Evolutionary conservation across 2,888 invertebrate species (phyloP).

Genomic region (Uropetala carovei): DNA sequence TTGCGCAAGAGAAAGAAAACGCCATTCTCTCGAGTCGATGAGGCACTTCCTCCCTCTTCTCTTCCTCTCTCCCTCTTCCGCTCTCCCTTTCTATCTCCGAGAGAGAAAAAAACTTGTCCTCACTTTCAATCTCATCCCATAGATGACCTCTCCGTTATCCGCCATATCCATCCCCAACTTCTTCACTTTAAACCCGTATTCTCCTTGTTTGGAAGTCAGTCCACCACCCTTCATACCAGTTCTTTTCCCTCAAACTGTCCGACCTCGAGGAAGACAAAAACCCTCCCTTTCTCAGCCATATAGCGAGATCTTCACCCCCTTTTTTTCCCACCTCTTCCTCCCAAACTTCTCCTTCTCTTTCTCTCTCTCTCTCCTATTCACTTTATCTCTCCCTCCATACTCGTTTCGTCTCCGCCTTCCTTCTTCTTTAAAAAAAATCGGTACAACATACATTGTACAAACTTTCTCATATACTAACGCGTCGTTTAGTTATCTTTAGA

Average conservation of each 20-base stretch:
- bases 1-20: too few relatives aligned
- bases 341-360: too few relatives aligned
- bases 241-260: background rate
- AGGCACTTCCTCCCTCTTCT: background rate
- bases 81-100: background rate
- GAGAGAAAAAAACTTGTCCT: background rate
- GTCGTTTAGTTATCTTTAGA: too few relatives aligned
- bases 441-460: too few relatives aligned
- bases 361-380: background rate
- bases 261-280: background rate
- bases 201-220: background rate
- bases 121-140: conserved; percentile 7
- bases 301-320: background rate
- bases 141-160: background rate
- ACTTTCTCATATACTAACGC: too few relatives aligned
- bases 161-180: background rate
- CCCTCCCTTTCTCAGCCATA: background rate
- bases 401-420: background rate
- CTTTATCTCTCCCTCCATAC: background rate
- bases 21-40: too few relatives aligned
- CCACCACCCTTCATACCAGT: background rate
- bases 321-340: background rate
- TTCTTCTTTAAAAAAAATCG: background rate
- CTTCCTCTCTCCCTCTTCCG: background rate
- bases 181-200: background rate